Conservation (phyloP, 1,140 invertebrate genomes). For the Brachionus koreanus region DNA sequence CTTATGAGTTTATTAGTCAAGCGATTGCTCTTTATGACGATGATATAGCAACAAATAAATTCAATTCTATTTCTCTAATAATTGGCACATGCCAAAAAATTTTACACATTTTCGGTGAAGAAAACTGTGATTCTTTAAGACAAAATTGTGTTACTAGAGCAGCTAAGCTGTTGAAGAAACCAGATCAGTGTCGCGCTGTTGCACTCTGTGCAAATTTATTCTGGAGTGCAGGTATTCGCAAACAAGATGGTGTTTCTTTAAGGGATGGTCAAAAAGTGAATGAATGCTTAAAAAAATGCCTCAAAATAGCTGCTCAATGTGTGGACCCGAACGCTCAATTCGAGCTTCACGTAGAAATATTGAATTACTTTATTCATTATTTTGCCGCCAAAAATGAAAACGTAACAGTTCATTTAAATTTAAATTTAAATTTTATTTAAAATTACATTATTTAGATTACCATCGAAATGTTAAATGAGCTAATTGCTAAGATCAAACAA, state of each 20-base stretch:
- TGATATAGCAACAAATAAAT: constrained; percentile 92
- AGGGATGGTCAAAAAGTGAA: constrained; percentile 65
- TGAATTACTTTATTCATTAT: constrained; percentile 91
- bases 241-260: neutral
- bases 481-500: constrained; percentile 29
- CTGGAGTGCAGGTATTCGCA: constrained; percentile 63
- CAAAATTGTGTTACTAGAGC: constrained; percentile 89
- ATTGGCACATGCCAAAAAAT: constrained; percentile 79
- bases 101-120: constrained; percentile 77
- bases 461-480: constrained; percentile 27
- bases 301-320: constrained; percentile 89
- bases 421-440: neutral
- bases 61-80: constrained; percentile 89
- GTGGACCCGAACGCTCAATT: constrained; percentile 95
- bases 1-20: constrained; percentile 97
- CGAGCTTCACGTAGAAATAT: constrained; percentile 85
- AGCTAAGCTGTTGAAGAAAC: constrained; percentile 91
- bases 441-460: neutral
- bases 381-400: constrained; percentile 84
- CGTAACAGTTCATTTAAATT: constrained; percentile 60
- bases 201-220: constrained; percentile 87
- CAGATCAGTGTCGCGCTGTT: constrained; percentile 89
- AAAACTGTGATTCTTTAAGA: constrained; percentile 91
- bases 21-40: constrained; percentile 97
- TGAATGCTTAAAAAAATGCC: constrained; percentile 91